Base-by-base conservation (phyloP, 2,888 invertebrate genomes). In the Volucella bombylans region DNA sequence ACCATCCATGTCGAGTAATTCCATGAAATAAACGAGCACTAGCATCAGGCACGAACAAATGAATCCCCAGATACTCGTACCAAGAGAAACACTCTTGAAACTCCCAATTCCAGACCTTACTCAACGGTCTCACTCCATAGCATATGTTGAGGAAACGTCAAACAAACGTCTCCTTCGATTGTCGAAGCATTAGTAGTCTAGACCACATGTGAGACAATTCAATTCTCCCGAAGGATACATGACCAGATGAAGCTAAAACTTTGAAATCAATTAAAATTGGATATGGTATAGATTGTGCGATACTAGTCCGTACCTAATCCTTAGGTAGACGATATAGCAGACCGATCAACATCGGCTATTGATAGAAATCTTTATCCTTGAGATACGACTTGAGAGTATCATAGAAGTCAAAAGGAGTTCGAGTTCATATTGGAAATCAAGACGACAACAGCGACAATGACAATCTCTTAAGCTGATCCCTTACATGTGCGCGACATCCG, bases 401-500 rank as follows among this genome's bases (percentile, higher is more conserved):
- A 62, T 55, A 41, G 59, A 57, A 74, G 67, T 65, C 59, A n/a
- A 39, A 52, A 31, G 15, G 43, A 14, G 62, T 67, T 71, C 57
- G 71, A 38, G 74, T 67, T 82, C 76, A 31, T 31, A 31, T 31
- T 31, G 31, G 31, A 6, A 31, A 31, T 76, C 62, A 41, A 39
- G 72, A 62, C 81, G 81, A 81, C 81, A 81, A 57, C 49, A 14
- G 43, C 67, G 38, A n/a, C 54, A 43, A n/a, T 8, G 14, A 45
- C 50, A 41, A 31, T 31, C 31, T 31, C 31, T 31, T 31, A 6
- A 31, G 45, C 49, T 83, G 76, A 85, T 85, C 85, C 76, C 81
- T 80, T 81, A 85, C 85, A 85, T 81, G 81, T 85, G 85, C 77
- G 76, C 76, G 76, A 85, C 85, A 85, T 85, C 85, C 85, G 85